Conservation (phyloP, 1,140 invertebrate species). For the Hormaphis cornu region DNA sequence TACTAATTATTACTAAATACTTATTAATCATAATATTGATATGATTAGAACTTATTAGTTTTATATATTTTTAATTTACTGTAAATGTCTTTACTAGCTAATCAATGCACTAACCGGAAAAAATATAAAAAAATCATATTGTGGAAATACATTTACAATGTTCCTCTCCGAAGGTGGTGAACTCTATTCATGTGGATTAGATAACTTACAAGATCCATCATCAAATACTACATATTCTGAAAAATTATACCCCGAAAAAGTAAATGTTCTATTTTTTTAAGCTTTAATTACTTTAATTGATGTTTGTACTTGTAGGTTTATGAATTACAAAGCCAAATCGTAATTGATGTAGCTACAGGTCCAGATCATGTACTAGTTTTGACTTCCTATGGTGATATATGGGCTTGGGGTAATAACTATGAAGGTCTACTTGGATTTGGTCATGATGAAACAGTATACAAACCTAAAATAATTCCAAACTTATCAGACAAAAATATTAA, state of each 20-base stretch:
- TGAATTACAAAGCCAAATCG: conserved; percentile 39
- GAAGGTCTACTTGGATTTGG: conserved; percentile 56
- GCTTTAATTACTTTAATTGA: neutral
- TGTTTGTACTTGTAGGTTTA: neutral
- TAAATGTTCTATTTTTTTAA: neutral
- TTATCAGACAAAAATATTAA: conserved; percentile 51
- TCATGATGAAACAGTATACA: conserved; percentile 47
- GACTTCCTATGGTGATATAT: conserved; percentile 51
- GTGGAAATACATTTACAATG: conserved; percentile 56
- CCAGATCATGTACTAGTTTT: conserved; percentile 55
- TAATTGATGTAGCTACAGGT: conserved; percentile 54
- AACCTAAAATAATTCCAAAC: conserved; percentile 49
- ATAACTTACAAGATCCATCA: conserved; percentile 51
- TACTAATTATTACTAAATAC: neutral
- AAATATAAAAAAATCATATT: conserved; percentile 52
- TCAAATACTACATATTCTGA: conserved; percentile 39
- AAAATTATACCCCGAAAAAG: conserved; percentile 37
- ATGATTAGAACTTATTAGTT: neutral
- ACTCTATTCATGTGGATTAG: conserved; percentile 55
- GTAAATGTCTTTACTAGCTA: conserved; percentile 40
- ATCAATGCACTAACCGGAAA: conserved; percentile 50
- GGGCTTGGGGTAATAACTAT: conserved; percentile 56
- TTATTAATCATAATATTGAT: neutral
- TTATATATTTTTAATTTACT: neutral
- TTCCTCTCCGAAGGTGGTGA: conserved; percentile 53